Base-by-base conservation (phyloP, 2,113 vertebrate genomes). In the Triplophysa dalaica region DNA sequence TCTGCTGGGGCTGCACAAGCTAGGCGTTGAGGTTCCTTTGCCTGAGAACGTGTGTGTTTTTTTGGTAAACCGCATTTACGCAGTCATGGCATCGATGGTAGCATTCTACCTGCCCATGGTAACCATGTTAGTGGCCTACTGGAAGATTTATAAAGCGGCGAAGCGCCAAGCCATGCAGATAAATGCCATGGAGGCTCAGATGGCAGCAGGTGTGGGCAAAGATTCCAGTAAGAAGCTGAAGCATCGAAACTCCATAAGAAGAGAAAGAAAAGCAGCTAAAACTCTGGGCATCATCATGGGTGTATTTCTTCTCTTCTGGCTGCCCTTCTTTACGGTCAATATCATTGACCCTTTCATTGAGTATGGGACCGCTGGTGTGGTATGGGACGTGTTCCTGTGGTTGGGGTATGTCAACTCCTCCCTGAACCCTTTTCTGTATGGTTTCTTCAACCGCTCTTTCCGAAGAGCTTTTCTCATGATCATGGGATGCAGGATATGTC, bases 221-320 rank as follows among this genome's bases (percentile, higher is more conserved):
- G 89, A 90, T 67, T 88, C 91, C 0, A 89, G 89, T 79, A 93
- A 89, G 84, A 92, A 92, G 69, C 87, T 87, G 83, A 87, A 88
- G 80, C 91, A 93, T 21, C 85, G 90, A 17, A 92, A 90, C 60
- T 84, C 88, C 2, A 87, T 93, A 84, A 90, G 83, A 80, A 87
- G 91, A 56, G 93, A 94, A 78, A 78, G 85, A 60, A 94, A 94
- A 79, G 93, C 93, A 0, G 93, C 93, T 1, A 93, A 94, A 85
- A 94, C 91, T n/a, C 87, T 94, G 66, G 93, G 93, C 0, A 91
- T 94, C 68, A 94, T 94, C 70, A 94, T 94, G 90, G 93, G 93
- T 2, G 89, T 91, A 54, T 94, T 94, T 41, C 85, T 94, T 1
- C 75, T 93, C 24, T 94, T 93, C 85, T 94, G 93, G 93, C 83